A percentile compares a stretch with the other conserved stretches of the same genome.
Evolutionary conservation across 2,888 invertebrate genomes (phyloP).

Genomic region (Luperina testacea): DNA sequence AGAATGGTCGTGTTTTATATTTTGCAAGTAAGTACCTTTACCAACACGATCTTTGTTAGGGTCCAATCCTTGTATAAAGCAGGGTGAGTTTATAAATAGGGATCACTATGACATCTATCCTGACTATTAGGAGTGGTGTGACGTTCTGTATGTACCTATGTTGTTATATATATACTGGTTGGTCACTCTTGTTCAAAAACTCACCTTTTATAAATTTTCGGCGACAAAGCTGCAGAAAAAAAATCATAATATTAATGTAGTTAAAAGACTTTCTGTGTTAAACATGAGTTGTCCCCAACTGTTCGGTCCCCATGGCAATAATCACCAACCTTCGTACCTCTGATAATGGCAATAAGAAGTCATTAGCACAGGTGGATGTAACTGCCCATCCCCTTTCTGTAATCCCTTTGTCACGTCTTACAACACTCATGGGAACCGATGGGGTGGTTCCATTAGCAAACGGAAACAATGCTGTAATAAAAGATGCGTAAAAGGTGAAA

Average conservation of each 20-base stretch:
- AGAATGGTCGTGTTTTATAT: neutral
- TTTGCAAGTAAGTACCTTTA: neutral
- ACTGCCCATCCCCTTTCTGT: slow-evolving; percentile 49
- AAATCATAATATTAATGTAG: neutral
- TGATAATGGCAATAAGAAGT: slow-evolving; percentile 47
- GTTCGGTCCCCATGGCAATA: slow-evolving; percentile 21
- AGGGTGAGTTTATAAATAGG: neutral
- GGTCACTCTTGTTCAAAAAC: neutral
- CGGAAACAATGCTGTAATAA: slow-evolving; percentile 44
- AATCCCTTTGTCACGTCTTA: slow-evolving; percentile 51
- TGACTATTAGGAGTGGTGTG: neutral
- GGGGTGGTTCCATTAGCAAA: slow-evolving; percentile 49
- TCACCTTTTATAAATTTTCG: neutral
- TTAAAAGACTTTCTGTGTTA: slow-evolving; percentile 18
- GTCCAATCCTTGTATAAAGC: neutral
- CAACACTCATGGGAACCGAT: slow-evolving; percentile 52
- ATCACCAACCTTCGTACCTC: slow-evolving; percentile 38
- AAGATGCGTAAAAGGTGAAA: slow-evolving; percentile 35
- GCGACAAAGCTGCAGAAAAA: neutral
- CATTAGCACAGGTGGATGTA: slow-evolving; percentile 52
- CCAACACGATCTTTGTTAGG: neutral
- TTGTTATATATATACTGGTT: neutral
- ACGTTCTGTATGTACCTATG: neutral
- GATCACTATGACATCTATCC: neutral
- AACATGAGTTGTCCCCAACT: slow-evolving; percentile 1